Evolutionary conservation across 2,113 vertebrate genomes (phyloP).

Genomic region (Chloropsis cyanopogon): DNA sequence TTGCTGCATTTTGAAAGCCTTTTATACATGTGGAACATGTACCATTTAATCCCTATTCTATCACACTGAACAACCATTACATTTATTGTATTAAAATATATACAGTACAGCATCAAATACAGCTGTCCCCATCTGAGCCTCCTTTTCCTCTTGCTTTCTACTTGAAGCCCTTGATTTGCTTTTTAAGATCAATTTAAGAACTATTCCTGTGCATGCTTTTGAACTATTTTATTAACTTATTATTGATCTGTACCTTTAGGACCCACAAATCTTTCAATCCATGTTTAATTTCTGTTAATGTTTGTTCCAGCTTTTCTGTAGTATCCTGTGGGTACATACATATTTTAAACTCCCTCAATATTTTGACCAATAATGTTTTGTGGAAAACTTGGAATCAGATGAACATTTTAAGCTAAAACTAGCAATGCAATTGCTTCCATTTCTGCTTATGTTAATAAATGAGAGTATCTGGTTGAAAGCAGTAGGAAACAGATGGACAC

Average conservation of each 20-base stretch:
- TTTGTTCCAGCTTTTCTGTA: background rate
- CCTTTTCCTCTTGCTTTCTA: background rate
- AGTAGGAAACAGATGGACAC: conserved; percentile 1
- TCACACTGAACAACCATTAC: background rate
- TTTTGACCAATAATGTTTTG: rapidly evolving
- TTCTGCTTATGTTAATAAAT: background rate
- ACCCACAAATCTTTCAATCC: background rate
- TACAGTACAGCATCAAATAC: background rate
- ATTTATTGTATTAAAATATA: background rate
- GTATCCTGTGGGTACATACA: background rate
- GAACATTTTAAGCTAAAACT: background rate
- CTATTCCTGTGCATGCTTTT: background rate
- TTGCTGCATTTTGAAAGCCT: background rate
- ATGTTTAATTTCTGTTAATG: background rate
- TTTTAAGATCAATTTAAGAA: background rate
- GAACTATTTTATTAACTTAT: background rate
- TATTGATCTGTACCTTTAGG: background rate
- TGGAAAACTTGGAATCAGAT: background rate
- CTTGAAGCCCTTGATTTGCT: background rate
- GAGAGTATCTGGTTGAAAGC: background rate
- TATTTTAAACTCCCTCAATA: background rate
- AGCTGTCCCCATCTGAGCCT: background rate
- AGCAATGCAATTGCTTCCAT: background rate
- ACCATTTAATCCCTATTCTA: background rate
- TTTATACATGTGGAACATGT: background rate